phyloP scores from a whole-genome alignment of 2,113 vertebrate species.

The Leiothrix lutea region DNA sequence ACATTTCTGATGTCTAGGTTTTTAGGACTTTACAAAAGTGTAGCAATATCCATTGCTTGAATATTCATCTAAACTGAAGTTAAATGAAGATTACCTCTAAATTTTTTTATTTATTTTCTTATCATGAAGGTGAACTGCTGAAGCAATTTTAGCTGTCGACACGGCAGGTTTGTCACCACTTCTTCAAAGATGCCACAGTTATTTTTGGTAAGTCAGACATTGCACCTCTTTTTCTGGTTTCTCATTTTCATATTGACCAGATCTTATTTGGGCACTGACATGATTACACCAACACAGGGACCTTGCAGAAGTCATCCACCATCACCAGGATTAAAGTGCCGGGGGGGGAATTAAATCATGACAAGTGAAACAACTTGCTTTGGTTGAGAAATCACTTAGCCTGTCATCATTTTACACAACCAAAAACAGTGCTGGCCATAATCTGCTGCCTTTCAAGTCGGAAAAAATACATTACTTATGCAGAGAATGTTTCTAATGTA shows the following conservation, averaged over 20 bases:
- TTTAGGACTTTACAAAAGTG: not conserved
- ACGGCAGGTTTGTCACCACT: not conserved
- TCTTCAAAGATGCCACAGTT: not conserved
- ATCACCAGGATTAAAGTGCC: not conserved
- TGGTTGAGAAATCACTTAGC: slow-evolving; percentile 46
- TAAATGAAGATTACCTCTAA: not conserved
- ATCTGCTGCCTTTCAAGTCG: slow-evolving; percentile 74
- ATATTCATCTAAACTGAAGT: not conserved
- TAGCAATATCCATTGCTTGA: not conserved
- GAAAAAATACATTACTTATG: slow-evolving; percentile 81
- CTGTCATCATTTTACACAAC: slow-evolving; percentile 35
- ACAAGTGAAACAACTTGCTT: slow-evolving; percentile 49
- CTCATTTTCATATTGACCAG: not conserved
- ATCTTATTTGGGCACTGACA: not conserved
- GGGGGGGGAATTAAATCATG: not conserved
- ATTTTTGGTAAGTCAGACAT: not conserved
- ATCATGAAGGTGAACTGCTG: not conserved
- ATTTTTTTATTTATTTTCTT: not conserved
- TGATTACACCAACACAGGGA: not conserved
- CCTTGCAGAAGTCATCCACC: not conserved
- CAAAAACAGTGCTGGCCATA: slow-evolving; percentile 65
- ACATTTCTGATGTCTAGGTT: not conserved
- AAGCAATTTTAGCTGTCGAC: not conserved
- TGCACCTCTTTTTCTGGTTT: not conserved
- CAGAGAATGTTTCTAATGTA: slow-evolving; percentile 79